A percentile compares a stretch with the other conserved stretches of the same genome.
phyloP scores from a whole-genome alignment of 1,140 invertebrate genomes.

The Pantala flavescens region DNA sequence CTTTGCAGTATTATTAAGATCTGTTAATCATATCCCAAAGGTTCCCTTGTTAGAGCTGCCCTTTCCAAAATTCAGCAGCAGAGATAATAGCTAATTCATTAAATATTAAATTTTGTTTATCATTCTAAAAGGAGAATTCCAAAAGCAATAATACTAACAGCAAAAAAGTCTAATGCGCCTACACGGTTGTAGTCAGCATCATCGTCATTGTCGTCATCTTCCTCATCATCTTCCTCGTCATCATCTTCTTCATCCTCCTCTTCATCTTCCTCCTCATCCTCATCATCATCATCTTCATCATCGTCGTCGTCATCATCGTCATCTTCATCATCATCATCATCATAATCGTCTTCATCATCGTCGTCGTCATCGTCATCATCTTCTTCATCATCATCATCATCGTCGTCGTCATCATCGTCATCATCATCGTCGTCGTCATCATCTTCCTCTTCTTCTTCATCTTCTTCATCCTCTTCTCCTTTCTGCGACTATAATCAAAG shows the following conservation, averaged over 20 bases:
- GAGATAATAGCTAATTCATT: no score
- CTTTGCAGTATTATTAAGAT: no score
- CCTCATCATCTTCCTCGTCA: no score
- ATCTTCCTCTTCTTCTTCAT: conserved; percentile 28
- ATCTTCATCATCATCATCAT: conserved; percentile 29
- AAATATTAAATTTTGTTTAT: no score
- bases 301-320: conserved; percentile 23
- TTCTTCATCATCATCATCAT: conserved; percentile 25
- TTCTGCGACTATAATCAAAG: conserved; percentile 34
- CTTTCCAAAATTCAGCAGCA: no score
- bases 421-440: conserved; percentile 24
- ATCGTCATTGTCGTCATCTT: conserved; percentile 18
- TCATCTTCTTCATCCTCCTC: no score
- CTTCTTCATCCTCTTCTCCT: conserved; percentile 36
- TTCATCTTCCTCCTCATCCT: conserved; percentile 26
- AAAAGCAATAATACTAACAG: no score
- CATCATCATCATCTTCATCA: conserved; percentile 28
- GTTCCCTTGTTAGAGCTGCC: no score
- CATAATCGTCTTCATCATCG: conserved; percentile 27
- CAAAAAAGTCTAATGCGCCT: no score
- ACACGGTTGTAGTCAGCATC: background rate
- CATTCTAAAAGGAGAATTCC: no score
- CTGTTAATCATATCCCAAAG: no score
- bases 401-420: conserved; percentile 26
- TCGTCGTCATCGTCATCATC: conserved; percentile 32